A percentile compares a stretch with the other conserved stretches of the same genome.
Evolutionary conservation across 2,797 vertebrate species (phyloP).

Genomic region (Rhabdomys pumilio): DNA sequence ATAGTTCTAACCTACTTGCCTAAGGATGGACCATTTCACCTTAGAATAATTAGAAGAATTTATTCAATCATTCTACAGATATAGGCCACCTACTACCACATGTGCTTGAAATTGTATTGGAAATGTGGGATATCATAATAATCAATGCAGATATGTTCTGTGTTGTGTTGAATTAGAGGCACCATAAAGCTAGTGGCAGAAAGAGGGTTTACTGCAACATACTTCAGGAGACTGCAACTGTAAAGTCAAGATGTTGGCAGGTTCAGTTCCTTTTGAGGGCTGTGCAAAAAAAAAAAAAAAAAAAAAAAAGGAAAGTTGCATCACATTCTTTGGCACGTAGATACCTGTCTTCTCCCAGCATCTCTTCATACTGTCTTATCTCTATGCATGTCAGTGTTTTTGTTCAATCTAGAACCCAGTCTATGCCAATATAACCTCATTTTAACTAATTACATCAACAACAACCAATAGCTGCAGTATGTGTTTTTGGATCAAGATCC

Average conservation of each 20-base stretch:
- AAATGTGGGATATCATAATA: not conserved
- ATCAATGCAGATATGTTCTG: not conserved
- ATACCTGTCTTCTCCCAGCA: not conserved
- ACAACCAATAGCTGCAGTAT: not conserved
- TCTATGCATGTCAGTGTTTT: not conserved
- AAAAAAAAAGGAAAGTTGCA: not conserved
- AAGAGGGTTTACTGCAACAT: not conserved
- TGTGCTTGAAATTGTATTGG: conserved; percentile 1
- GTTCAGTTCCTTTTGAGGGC: not conserved
- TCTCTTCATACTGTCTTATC: not conserved
- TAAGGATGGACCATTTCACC: conserved; percentile 5
- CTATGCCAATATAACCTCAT: not conserved
- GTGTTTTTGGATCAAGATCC: not conserved
- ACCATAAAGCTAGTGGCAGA: not conserved
- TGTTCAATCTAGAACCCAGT: not conserved
- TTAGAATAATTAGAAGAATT: conserved; percentile 21
- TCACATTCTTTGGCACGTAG: not conserved
- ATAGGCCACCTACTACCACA: not conserved
- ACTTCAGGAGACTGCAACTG: not conserved
- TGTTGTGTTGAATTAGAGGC: not conserved
- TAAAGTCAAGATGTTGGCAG: not conserved
- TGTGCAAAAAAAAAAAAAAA: not conserved
- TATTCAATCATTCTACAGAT: not conserved
- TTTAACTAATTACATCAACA: not conserved
- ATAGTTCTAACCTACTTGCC: not conserved